Evolutionary conservation across 2,113 vertebrate species (phyloP), one percentile per base, ranked within the genome.

Genomic region (Anas platyrhynchos): DNA sequence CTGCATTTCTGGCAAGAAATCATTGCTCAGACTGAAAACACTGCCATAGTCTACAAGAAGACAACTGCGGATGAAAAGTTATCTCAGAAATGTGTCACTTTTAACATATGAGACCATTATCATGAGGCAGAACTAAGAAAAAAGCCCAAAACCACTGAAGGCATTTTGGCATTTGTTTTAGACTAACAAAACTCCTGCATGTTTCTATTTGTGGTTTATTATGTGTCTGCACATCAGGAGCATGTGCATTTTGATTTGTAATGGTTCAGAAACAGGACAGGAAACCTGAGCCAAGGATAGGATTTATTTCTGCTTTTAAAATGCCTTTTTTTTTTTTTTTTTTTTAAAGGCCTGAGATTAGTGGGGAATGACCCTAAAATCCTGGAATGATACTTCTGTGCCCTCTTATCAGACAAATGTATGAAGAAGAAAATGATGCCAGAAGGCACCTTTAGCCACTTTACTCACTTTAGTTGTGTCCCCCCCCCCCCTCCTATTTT

Each of bases 1-100:
- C 83, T 90, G 88, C 76, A 88, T 96, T 94, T 94, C 91, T 90
- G 88, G 76, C 89, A 90, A 86, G 89, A 80, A 91, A 86, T 81
- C 79, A 61, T 73, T 59, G 38, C 52, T 91, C 26, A 88, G 83
- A 5, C 85, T 91, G 76, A 86, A 96, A 90, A 81, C 11, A 34
- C 79, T 90, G 68, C 94, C 76, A 75, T 17, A 29, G 62, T 41
- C 79, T 85, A 78, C 52, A 50, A 65, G 76, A 71, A 75, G 14
- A 94, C 78, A 87, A 84, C 26, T 23, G 16, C 20, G 48, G 38
- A 52, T 84, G 38, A 92, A 92, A 95, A 86, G 16, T 13, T 83
- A 81, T 83, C 76, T 81, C 80, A 32, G 50, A 74, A 8, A 38
- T 11, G 25, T 71, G 80, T 93, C 73, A 75, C 17, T 89, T 92